A percentile compares a stretch with the other conserved stretches of the same genome.
Conservation (phyloP, 2,888 invertebrate genomes). For the Orthosia cruda region DNA sequence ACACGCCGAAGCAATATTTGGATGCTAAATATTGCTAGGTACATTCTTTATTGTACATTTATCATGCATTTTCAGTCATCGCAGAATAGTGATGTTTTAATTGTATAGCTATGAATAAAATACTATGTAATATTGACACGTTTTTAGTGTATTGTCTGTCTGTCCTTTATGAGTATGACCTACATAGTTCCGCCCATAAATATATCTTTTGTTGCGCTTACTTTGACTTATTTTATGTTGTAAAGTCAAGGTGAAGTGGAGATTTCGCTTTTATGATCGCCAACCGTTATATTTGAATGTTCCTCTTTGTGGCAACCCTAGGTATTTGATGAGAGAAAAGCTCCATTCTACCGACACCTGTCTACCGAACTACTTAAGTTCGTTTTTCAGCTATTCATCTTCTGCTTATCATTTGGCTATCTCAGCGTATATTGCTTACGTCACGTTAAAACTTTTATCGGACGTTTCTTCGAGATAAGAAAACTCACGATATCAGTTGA, state of each 20-base stretch:
- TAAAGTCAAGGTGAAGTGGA: constrained; percentile 35
- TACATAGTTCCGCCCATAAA: constrained; percentile 33
- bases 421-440: background rate
- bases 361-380: too few species aligned
- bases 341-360: background rate
- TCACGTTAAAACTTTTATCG: background rate
- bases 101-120: constrained; percentile 25
- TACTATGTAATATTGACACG: constrained; percentile 47
- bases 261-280: constrained; percentile 33
- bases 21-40: constrained; percentile 36
- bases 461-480: background rate
- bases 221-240: constrained; percentile 27
- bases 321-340: constrained; percentile 31
- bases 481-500: background rate
- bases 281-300: constrained; percentile 14
- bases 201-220: constrained; percentile 44
- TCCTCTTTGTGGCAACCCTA: constrained; percentile 14
- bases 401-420: background rate
- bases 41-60: constrained; percentile 40
- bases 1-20: constrained; percentile 44
- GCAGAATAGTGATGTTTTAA: constrained; percentile 38
- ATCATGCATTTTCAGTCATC: constrained; percentile 55
- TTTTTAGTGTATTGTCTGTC: constrained; percentile 42
- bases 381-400: background rate
- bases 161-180: constrained; percentile 39